Base-by-base conservation (phyloP, 2,797 vertebrate genomes). In the Graptemys geographica region DNA sequence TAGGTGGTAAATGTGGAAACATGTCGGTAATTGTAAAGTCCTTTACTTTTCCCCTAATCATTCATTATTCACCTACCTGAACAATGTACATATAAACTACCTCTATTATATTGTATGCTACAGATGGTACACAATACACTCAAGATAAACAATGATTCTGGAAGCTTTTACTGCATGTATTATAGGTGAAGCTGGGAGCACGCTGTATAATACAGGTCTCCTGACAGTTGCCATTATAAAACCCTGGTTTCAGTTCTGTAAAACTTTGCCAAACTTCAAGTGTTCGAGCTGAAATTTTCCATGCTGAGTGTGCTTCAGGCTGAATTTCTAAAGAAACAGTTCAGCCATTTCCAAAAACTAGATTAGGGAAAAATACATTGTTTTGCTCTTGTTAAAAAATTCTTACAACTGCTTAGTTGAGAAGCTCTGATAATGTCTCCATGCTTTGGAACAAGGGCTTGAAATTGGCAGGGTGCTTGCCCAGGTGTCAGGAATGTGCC, bases 131-230 rank as follows among this genome's bases (percentile, higher is more conserved):
- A 0, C 2, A 23, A 37, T 69, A 12, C 65, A 82, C 23, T 12
- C 10, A 37, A 79, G 53, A 51, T 47, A 83, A 59, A 87, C 33
- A 79, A 41, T 3, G 0, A 80, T 80, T 83, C 83, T 28, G 19
- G 8, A 11, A 15, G 52, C 44, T 82, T 87, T 49, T 28, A 25
- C 65, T 27, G 19, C 25, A 78, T 27, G 55, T 90, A 41, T 8
- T 37, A 4, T 10, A 79, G 33, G 18, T 87, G 33, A 88, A 41
- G 10, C 69, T 9, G 47, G 28, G 52, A 92, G 8, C 6, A 31
- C 2, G 11, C 65, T 21, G 5, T 23, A 37, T 0, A 0, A 25
- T 31, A 92, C 52, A 86, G n/a, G 65, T 72, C 12, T 41, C 0
- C 21, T 49, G 83, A 83, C 47, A 62, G 5, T 21, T 89, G 52